Evolutionary conservation across 2,113 vertebrate genomes (phyloP).

Genomic region (Neotragus pygmaeus): DNA sequence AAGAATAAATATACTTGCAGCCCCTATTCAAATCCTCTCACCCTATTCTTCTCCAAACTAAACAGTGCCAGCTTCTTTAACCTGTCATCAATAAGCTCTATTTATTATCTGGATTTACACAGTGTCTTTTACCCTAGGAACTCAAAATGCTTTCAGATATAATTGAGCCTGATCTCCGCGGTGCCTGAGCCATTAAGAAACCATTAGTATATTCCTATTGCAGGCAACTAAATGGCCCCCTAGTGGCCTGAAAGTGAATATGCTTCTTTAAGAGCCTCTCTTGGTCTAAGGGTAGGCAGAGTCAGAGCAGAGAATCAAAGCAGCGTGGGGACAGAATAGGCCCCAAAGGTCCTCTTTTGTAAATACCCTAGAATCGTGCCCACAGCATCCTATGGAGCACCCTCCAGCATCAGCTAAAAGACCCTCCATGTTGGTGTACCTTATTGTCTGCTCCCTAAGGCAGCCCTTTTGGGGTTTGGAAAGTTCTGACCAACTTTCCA

Average conservation of each 20-base stretch:
- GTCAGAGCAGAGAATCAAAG: not conserved
- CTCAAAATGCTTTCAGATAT: conserved; percentile 72
- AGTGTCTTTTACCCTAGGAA: conserved; percentile 69
- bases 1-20: conserved; percentile 46
- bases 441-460: not conserved
- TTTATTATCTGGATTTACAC: conserved; percentile 72
- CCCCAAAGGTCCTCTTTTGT: conserved; percentile 15
- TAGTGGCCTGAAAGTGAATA: conserved; percentile 70
- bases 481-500: conserved; percentile 34
- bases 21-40: conserved; percentile 32
- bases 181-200: conserved; percentile 72
- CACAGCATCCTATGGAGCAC: not conserved
- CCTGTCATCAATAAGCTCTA: conserved; percentile 63
- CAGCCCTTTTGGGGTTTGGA: not conserved
- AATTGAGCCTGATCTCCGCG: conserved; percentile 67
- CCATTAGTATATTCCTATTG: conserved; percentile 62
- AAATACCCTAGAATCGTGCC: not conserved
- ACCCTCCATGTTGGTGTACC: not conserved
- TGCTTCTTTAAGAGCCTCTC: conserved; percentile 48
- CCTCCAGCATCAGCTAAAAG: not conserved
- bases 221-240: conserved; percentile 67
- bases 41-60: conserved; percentile 43
- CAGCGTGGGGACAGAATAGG: not conserved
- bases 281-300: not conserved
- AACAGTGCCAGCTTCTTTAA: conserved; percentile 69